Conservation (phyloP, 2,113 vertebrate species). For the Sus scrofa region DNA sequence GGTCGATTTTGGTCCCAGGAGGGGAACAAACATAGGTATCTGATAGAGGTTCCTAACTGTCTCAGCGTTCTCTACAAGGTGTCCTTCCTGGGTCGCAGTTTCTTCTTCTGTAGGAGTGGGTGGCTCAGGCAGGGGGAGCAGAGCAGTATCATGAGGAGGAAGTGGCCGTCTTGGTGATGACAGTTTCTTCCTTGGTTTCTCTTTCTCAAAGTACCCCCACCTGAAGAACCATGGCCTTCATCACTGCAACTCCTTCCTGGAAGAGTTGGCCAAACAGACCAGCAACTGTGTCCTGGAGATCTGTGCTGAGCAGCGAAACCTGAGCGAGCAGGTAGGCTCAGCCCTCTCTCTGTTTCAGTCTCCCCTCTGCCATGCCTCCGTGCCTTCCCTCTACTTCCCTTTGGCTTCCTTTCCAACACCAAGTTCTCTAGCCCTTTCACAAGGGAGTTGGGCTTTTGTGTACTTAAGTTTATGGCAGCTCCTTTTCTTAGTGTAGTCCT, state of each 20-base stretch:
- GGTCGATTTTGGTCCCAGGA: conserved; percentile 5
- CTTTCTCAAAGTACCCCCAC: conserved; percentile 84
- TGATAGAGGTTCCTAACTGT: neutral
- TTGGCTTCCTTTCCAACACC: neutral
- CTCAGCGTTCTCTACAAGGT: neutral
- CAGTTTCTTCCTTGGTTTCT: neutral
- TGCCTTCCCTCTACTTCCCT: neutral
- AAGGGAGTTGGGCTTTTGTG: neutral
- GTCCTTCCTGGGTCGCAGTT: neutral
- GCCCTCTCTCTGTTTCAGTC: neutral
- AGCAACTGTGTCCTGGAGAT: conserved; percentile 91
- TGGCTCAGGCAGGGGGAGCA: neutral
- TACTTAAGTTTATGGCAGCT: conserved; percentile 37
- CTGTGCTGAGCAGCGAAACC: conserved; percentile 94
- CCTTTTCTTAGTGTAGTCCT: conserved; percentile 15
- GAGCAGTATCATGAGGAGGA: neutral
- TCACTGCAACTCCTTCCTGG: conserved; percentile 93
- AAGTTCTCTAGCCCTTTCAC: neutral
- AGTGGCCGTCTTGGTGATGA: neutral
- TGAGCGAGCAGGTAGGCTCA: conserved; percentile 91
- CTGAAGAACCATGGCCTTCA: conserved; percentile 89
- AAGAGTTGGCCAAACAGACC: conserved; percentile 93
- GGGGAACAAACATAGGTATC: neutral
- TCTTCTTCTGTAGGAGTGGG: neutral
- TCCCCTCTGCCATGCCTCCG: neutral